Conservation (phyloP, 2,113 vertebrate species). For the Brachyhypopomus gauderio region DNA sequence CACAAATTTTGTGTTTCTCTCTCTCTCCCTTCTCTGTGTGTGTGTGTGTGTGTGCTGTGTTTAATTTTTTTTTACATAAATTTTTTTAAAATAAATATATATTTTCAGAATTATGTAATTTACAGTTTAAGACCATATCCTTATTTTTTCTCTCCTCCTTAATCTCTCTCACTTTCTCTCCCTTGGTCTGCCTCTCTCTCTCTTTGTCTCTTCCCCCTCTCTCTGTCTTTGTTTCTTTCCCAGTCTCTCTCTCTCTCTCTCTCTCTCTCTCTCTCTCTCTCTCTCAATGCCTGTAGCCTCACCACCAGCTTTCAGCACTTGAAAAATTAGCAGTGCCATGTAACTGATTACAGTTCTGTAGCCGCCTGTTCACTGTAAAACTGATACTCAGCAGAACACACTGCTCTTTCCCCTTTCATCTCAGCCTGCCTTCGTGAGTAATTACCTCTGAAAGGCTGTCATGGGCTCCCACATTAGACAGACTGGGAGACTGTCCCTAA, state of each 20-base stretch:
- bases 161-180: conserved; percentile 44
- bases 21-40: not conserved
- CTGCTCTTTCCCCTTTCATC: conserved; percentile 85
- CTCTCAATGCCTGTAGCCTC: conserved; percentile 73
- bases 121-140: too few relatives aligned
- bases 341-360: conserved; percentile 93
- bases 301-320: conserved; percentile 84
- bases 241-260: not conserved
- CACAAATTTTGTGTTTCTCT: not conserved
- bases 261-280: conserved; percentile 32
- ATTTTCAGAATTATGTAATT: too few relatives aligned
- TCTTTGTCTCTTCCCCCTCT: not conserved
- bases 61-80: too few relatives aligned
- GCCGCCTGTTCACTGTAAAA: conserved; percentile 89
- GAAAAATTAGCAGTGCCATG: conserved; percentile 90
- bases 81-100: too few relatives aligned
- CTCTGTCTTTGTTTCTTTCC: not conserved
- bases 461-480: conserved; percentile 88
- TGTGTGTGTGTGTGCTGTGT: too few relatives aligned
- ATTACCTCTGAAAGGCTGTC: conserved; percentile 97
- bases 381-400: conserved; percentile 94
- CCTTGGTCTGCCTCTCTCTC: not conserved
- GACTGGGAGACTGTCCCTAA: conserved; percentile 19
- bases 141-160: not conserved
- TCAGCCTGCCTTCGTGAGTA: conserved; percentile 96